Evolutionary conservation across 1,140 invertebrate genomes (phyloP).

Genomic region (Drosophila varians): DNA sequence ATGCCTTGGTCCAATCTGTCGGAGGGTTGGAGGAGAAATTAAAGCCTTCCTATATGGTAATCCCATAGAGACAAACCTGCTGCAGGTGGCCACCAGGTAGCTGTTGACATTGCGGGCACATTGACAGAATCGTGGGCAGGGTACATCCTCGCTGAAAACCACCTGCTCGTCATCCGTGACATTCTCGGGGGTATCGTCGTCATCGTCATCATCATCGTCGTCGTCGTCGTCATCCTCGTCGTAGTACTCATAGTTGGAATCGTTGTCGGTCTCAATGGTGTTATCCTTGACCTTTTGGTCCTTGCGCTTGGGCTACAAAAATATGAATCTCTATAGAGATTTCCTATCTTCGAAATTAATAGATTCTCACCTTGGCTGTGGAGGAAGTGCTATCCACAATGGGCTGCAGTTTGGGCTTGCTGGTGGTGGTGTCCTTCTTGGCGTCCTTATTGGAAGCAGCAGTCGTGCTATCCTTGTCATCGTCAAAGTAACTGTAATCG

Average conservation of each 20-base stretch:
- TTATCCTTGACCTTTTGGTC: conserved; percentile 49
- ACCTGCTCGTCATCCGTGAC: conserved; percentile 66
- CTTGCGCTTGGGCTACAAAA: conserved; percentile 37
- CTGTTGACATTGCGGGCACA: conserved; percentile 76
- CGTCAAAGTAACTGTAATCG: conserved; percentile 47
- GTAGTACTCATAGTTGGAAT: conserved; percentile 61
- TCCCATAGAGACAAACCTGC: conserved; percentile 43
- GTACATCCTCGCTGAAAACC: conserved; percentile 70
- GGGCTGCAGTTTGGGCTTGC: conserved; percentile 56
- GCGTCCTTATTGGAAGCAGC: conserved; percentile 40
- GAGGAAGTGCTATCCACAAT: conserved; percentile 50
- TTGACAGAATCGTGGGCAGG: conserved; percentile 78
- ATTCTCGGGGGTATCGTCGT: conserved; percentile 53
- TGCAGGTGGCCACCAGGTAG: conserved; percentile 82
- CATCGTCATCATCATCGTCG: conserved; percentile 61
- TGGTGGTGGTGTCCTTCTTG: conserved; percentile 30
- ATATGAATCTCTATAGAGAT: background rate
- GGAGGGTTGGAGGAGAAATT: background rate
- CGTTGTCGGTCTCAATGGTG: conserved; percentile 63
- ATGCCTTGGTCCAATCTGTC: conserved; percentile 85
- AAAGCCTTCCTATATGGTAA: background rate
- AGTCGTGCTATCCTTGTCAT: conserved; percentile 48
- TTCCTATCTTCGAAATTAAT: background rate
- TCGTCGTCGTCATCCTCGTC: conserved; percentile 65
- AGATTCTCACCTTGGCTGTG: conserved; percentile 52